Base-by-base conservation (phyloP, 2,797 vertebrate genomes). In the Sebastes cheni region DNA sequence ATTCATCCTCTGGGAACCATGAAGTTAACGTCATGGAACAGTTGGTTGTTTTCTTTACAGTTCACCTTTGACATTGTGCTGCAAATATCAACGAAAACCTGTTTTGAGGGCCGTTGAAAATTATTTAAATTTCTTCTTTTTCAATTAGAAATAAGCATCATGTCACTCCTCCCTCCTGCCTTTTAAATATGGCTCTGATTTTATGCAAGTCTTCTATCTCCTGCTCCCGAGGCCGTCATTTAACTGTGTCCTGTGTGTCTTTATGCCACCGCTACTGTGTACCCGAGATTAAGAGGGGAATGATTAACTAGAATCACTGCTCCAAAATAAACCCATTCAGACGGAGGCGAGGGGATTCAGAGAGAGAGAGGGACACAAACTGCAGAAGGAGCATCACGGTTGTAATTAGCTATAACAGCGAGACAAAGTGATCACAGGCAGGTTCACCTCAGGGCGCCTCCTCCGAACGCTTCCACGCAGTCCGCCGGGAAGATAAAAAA, bases 361-460 rank as follows among this genome's bases (percentile, higher is more conserved):
- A 34, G 58, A 2, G 71, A 16, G 14, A 6, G 14, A 42, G 69
- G 72, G 58, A 46, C 82, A 62, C 55, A 61, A 62, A 67, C 72
- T 25, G 70, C 77, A 75, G 79, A 59, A 68, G 65, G 69, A 79
- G 79, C 69, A 58, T 68, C 67, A 10, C 12, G 10, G 52, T 65
- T 83, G 79, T 88, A 89, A 91, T 91, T 88, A 88, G 36, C 74
- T 71, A n/a, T 34, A 87, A 77, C 80, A 86, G 54, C 7, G 20
- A 87, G 82, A 88, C 83, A 80, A 83, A 82, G 67, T 27, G 71
- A 36, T 76, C 78, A 20, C 29, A 62, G 76, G 54, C 64, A 61
- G 69, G 81, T 81, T 69, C 30, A 32, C 70, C 70, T 71, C 39
- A 16, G 34, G 58, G 78, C 42, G 14, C 58, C 16, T 75, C 67